These are phyloP conservation scores for Cynopterus sphinx DNA, from an alignment of 2,797 vertebrate species.

Conservation along the genomic window DNA sequence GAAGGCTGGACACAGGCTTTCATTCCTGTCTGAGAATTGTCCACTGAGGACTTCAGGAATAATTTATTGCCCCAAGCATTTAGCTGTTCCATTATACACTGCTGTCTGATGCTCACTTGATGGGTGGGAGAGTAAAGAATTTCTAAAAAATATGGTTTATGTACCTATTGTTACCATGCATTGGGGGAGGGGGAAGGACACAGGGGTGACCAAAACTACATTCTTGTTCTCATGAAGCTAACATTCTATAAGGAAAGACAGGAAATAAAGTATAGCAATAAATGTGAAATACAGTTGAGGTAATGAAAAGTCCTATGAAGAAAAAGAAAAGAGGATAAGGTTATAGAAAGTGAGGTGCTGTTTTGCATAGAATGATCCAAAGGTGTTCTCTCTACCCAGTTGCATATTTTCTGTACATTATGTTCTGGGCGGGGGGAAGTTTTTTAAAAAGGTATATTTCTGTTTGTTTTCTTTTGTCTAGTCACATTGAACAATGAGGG, in stretches of 20 bases:
- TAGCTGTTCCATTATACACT: too few relatives aligned
- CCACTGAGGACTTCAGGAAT: neutral
- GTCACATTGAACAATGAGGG: neutral
- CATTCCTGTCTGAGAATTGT: neutral
- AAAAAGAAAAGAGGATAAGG: neutral
- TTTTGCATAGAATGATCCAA: neutral
- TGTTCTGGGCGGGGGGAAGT: neutral
- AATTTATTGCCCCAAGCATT: neutral
- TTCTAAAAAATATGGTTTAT: neutral
- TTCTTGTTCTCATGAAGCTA: neutral
- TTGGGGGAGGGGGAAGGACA: neutral
- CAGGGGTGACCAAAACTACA: neutral
- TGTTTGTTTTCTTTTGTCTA: conserved; percentile 4
- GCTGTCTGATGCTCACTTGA: neutral
- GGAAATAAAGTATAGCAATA: neutral
- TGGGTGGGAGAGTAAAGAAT: neutral
- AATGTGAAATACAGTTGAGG: neutral
- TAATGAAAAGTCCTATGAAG: neutral
- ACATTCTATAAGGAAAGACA: neutral
- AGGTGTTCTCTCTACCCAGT: neutral
- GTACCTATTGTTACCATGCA: neutral
- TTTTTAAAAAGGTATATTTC: neutral
- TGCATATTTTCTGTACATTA: neutral
- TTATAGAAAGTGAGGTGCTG: neutral
- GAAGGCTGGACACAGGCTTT: neutral